Percentiles rank a stretch among this genome's conserved stretches.
phyloP scores from a whole-genome alignment of 1,140 invertebrate genomes.

The Branchinecta lynchi region DNA sequence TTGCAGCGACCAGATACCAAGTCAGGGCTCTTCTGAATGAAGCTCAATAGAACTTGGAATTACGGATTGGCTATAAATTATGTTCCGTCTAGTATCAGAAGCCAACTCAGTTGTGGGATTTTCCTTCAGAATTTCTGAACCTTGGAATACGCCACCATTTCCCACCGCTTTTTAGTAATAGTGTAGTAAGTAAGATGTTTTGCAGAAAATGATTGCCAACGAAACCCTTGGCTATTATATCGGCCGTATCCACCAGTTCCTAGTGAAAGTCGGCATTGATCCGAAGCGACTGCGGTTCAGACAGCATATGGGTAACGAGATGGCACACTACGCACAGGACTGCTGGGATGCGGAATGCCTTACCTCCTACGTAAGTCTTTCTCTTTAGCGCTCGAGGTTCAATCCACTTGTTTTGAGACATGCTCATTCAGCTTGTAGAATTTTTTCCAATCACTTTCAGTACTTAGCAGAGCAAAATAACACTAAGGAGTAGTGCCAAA shows the following conservation, averaged over 20 bases:
- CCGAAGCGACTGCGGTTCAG: constrained; percentile 73
- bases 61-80: too few species aligned
- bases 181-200: background rate
- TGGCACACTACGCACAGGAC: constrained; percentile 99
- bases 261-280: constrained; percentile 76
- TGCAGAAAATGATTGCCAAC: constrained; percentile 74
- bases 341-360: constrained; percentile 97
- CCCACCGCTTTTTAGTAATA: background rate
- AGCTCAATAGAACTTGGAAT: too few species aligned
- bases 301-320: constrained; percentile 98
- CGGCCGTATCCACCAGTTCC: constrained; percentile 80
- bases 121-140: too few species aligned
- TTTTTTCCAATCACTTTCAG: background rate
- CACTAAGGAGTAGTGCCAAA: too few species aligned
- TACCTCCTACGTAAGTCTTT: constrained; percentile 60
- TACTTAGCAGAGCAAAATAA: too few species aligned
- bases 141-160: too few species aligned
- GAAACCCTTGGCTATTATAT: constrained; percentile 97
- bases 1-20: too few species aligned
- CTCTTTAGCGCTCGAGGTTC: constrained; percentile 17
- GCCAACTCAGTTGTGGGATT: too few species aligned
- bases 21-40: too few species aligned
- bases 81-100: too few species aligned
- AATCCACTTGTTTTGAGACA: background rate
- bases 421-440: background rate